Evolutionary conservation across 1,140 invertebrate species (phyloP).

Genomic region (Aporrectodea caliginosa): DNA sequence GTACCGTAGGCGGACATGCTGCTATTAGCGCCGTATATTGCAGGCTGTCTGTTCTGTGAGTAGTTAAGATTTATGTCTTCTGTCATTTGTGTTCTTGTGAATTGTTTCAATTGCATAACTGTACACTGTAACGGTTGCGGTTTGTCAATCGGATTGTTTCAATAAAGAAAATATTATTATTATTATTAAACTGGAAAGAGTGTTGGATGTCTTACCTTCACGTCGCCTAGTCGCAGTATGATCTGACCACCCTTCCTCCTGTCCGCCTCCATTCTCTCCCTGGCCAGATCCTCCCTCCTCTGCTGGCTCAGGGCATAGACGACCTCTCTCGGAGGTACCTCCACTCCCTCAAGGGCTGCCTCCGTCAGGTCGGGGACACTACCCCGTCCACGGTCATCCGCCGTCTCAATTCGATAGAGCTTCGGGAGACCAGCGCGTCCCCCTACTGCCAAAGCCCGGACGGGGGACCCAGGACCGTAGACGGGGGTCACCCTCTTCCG

Average conservation of each 20-base stretch:
- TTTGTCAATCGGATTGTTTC: too few relatives aligned
- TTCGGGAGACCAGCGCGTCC: background rate
- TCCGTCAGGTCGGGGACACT: slow-evolving; percentile 85
- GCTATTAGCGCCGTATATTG: too few relatives aligned
- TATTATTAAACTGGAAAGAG: too few relatives aligned
- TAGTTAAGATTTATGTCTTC: too few relatives aligned
- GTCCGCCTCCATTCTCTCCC: slow-evolving; percentile 85
- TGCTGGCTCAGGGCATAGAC: slow-evolving; percentile 86
- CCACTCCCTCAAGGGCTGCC: slow-evolving; percentile 58
- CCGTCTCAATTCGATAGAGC: background rate
- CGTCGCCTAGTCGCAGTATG: slow-evolving; percentile 55
- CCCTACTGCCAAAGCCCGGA: background rate
- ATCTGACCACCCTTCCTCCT: slow-evolving; percentile 49
- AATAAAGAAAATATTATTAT: too few relatives aligned
- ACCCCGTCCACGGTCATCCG: slow-evolving; percentile 43
- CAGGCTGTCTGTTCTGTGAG: too few relatives aligned
- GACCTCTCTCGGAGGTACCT: slow-evolving; percentile 87
- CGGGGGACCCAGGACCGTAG: background rate
- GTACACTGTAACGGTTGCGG: too few relatives aligned
- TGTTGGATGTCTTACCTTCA: slow-evolving; percentile 85
- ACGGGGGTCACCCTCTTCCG: slow-evolving; percentile 47
- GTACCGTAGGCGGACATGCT: too few relatives aligned
- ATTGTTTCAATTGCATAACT: too few relatives aligned
- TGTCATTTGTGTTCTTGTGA: too few relatives aligned
- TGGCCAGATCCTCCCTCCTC: slow-evolving; percentile 84